Percentiles rank a stretch among this genome's conserved stretches.
phyloP scores from a whole-genome alignment of 2,888 invertebrate genomes.

The Metallyticus violacea region DNA sequence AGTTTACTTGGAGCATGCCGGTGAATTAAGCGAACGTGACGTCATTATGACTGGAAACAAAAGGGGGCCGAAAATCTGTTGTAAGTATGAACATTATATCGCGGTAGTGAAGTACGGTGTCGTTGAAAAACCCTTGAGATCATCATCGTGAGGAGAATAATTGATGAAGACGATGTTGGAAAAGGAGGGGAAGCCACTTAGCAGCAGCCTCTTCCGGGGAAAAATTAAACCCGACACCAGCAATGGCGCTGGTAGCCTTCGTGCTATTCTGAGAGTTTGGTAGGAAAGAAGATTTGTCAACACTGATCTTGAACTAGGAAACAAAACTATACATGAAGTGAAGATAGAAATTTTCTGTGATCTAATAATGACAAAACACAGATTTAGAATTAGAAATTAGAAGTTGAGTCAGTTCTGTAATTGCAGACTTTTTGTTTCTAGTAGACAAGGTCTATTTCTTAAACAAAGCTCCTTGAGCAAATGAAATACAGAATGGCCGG shows the following conservation, averaged over 20 bases:
- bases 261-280: no score
- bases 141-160: not conserved
- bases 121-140: not conserved
- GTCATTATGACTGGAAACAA: not conserved
- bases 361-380: no score
- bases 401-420: no score
- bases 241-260: not conserved
- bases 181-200: not conserved
- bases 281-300: no score
- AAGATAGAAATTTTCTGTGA: no score
- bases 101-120: not conserved
- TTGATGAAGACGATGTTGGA: not conserved
- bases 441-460: no score
- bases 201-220: not conserved
- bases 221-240: slow-evolving; percentile 33
- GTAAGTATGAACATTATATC: not conserved
- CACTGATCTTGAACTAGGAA: no score
- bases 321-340: no score
- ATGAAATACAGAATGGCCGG: no score
- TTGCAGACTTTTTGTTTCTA: no score
- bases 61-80: not conserved
- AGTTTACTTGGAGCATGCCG: not conserved
- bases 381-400: no score
- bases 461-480: no score
- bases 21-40: not conserved